Percentiles rank a stretch among this genome's conserved stretches.
phyloP scores from a whole-genome alignment of 2,113 vertebrate genomes.

The Fulmarus glacialis region DNA sequence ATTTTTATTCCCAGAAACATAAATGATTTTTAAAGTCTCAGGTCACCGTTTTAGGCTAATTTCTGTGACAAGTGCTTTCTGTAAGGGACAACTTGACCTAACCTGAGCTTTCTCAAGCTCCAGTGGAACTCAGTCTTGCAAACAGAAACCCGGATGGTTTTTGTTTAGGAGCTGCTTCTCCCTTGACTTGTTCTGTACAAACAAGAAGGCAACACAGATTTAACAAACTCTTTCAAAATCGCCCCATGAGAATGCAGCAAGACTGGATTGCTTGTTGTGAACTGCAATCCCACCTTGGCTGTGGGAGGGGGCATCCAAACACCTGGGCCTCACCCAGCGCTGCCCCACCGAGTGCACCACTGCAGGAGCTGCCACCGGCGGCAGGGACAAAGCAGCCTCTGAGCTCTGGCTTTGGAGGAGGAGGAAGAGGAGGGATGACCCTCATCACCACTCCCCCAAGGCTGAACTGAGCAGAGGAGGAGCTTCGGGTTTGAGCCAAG shows the following conservation, averaged over 20 bases:
- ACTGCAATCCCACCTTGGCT: not conserved
- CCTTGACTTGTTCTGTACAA: not conserved
- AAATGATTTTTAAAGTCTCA: not conserved
- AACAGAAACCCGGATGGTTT: not conserved
- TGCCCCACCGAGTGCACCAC: accelerated
- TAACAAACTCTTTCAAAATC: not conserved
- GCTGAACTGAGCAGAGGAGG: not conserved
- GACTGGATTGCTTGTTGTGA: not conserved
- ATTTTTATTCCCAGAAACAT: not conserved
- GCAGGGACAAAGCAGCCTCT: accelerated
- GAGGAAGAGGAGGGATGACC: not conserved
- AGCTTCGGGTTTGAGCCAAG: not conserved
- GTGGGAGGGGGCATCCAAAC: not conserved
- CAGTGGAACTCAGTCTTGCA: not conserved
- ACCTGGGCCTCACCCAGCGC: not conserved
- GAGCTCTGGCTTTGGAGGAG: not conserved
- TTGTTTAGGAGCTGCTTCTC: not conserved
- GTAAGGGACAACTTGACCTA: not conserved
- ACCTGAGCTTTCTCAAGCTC: not conserved
- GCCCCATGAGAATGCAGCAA: not conserved
- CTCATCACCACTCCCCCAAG: not conserved
- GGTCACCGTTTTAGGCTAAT: not conserved
- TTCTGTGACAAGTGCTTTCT: not conserved
- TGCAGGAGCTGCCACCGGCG: accelerated
- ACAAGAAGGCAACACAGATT: not conserved